These are phyloP conservation scores for Trididemnum clinides DNA, from an alignment of 23 tunicate species.

Conservation along the genomic window DNA sequence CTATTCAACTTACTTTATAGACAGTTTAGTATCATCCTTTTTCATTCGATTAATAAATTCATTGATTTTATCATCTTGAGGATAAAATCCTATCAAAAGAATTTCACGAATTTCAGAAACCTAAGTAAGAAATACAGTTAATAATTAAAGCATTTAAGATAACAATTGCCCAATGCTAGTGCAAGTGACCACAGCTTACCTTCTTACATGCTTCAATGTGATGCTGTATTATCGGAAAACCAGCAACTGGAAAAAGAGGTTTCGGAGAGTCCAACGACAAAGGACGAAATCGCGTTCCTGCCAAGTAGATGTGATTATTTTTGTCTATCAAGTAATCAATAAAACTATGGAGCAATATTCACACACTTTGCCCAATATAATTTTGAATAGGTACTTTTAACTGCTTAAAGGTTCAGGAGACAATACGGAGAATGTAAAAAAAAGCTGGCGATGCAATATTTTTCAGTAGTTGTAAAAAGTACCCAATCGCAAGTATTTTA, in stretches of 20 bases:
- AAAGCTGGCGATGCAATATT: too few species aligned
- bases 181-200: slow-evolving; percentile 1
- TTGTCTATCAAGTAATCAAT: too few species aligned
- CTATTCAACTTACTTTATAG: neutral
- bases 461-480: too few species aligned
- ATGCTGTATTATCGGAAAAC: slow-evolving; percentile 93
- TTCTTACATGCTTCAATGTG: slow-evolving; percentile 86
- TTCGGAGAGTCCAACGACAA: slow-evolving; percentile 90
- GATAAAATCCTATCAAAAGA: slow-evolving; percentile 86
- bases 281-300: slow-evolving; percentile 92
- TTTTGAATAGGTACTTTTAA: too few species aligned
- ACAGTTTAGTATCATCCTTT: slow-evolving; percentile 15
- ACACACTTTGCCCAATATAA: too few species aligned
- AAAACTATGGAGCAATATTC: too few species aligned
- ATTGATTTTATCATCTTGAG: slow-evolving; percentile 54
- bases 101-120: slow-evolving; percentile 76
- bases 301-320: too few species aligned
- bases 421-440: too few species aligned
- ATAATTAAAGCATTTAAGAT: neutral
- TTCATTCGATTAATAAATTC: slow-evolving; percentile 44
- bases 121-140: neutral
- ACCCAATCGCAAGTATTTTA: neutral
- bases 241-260: slow-evolving; percentile 98
- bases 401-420: too few species aligned
- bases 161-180: too few species aligned